These are phyloP conservation scores for Papilio machaon DNA, from an alignment of 1,140 invertebrate species.

Conservation along the genomic window DNA sequence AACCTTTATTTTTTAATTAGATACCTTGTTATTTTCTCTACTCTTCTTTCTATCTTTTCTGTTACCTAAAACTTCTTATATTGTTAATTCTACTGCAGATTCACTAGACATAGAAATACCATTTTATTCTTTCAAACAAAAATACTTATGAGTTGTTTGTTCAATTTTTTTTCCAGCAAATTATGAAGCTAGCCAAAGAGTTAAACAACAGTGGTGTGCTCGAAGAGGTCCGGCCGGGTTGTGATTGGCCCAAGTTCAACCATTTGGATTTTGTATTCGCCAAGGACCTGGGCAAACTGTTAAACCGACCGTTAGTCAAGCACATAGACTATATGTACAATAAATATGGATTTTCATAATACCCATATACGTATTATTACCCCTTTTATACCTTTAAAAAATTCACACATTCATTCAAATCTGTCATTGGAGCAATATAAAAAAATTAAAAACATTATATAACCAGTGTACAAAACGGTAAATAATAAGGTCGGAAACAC, in stretches of 20 bases:
- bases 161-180: slow-evolving; percentile 59
- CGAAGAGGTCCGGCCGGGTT: slow-evolving; percentile 56
- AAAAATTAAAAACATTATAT: neutral
- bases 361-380: slow-evolving; percentile 38
- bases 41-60: neutral
- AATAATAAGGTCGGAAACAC: neutral
- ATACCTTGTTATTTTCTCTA: too few species aligned
- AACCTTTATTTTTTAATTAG: too few species aligned
- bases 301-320: slow-evolving; percentile 61
- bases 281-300: slow-evolving; percentile 60
- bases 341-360: slow-evolving; percentile 62
- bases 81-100: neutral
- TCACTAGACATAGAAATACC: too few species aligned
- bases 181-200: slow-evolving; percentile 59
- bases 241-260: slow-evolving; percentile 70
- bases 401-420: neutral
- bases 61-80: neutral
- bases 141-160: neutral
- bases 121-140: too few species aligned
- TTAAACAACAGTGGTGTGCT: slow-evolving; percentile 57
- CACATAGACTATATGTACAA: slow-evolving; percentile 59
- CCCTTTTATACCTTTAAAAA: neutral
- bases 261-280: slow-evolving; percentile 72
- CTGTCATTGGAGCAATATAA: neutral
- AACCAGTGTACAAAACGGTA: neutral